Evolutionary conservation across 2,888 invertebrate species (phyloP), one percentile per base, ranked within the genome.

Genomic region (Acleris cristana): DNA sequence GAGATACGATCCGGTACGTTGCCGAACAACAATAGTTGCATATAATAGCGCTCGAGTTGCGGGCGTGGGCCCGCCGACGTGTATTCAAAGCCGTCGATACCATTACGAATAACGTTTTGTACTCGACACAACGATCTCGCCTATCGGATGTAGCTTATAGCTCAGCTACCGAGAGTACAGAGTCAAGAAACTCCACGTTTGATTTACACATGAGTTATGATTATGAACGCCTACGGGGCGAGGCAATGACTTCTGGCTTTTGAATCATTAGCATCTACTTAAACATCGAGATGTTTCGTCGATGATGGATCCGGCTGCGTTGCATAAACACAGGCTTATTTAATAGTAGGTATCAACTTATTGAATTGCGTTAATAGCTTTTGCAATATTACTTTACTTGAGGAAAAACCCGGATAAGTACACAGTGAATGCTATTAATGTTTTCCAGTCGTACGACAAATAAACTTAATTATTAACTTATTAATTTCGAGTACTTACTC

Each of bases 151-250:
- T 78, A 75, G 73, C 74, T 73, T 74, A 74, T 76, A 76, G 48
- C 48, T 48, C 8, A n/a, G 76, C 77, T 71, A 76, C 71, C 76
- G 70, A 40, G 40, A 4, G 14, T 40, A 14, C 40, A 74, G 77
- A 86, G 88, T 88, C 86, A 86, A 89, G 85, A 86, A 88, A 87
- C 88, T 87, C 87, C 83, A 79, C 83, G 84, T 87, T 89, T 86
- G 88, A 66, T 90, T 90, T 88, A 88, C 81, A 81, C 82, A 82
- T 87, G 86, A 89, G 85, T 88, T 88, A 40, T 40, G 40, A 40
- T 40, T 14, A 88, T 84, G 85, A 84, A 85, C 85, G 85, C 88
- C 87, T 84, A 87, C 87, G 79, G 78, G 79, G 78, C 80, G 76
- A 87, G 85, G 80, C 87, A 86, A 85, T 85, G 88, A 86, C 87